phyloP scores from a whole-genome alignment of 2,113 vertebrate genomes.

The Vulpes lagopus region DNA sequence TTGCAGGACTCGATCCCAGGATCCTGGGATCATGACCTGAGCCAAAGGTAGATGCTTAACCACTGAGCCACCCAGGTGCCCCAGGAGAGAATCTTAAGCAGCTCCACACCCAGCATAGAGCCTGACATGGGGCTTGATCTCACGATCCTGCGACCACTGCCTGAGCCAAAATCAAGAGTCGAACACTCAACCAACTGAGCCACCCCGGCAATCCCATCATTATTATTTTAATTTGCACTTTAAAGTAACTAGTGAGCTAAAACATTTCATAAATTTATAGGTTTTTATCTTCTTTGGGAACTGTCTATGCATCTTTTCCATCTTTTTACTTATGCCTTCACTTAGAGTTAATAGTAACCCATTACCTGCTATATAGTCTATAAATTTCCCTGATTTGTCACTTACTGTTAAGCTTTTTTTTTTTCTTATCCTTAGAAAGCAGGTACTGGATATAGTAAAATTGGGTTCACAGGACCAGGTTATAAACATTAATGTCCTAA shows the following conservation, averaged over 20 bases:
- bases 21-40: no score
- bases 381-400: neutral
- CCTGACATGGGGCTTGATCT: neutral
- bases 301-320: neutral
- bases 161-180: neutral
- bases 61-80: no score
- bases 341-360: neutral
- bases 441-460: slow-evolving; percentile 5
- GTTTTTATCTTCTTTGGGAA: neutral
- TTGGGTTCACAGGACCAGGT: neutral
- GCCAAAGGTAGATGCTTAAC: no score
- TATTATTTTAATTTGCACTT: slow-evolving; percentile 1
- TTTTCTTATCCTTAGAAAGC: neutral
- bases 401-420: neutral
- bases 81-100: neutral
- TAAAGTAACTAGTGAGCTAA: neutral
- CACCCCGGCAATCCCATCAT: neutral
- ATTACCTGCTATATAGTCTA: neutral
- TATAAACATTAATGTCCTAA: neutral
- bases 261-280: neutral
- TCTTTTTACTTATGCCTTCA: neutral
- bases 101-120: neutral
- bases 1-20: no score
- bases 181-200: neutral
- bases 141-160: neutral